phyloP scores from a whole-genome alignment of 2,797 vertebrate genomes.

The Meriones psammophilus region DNA sequence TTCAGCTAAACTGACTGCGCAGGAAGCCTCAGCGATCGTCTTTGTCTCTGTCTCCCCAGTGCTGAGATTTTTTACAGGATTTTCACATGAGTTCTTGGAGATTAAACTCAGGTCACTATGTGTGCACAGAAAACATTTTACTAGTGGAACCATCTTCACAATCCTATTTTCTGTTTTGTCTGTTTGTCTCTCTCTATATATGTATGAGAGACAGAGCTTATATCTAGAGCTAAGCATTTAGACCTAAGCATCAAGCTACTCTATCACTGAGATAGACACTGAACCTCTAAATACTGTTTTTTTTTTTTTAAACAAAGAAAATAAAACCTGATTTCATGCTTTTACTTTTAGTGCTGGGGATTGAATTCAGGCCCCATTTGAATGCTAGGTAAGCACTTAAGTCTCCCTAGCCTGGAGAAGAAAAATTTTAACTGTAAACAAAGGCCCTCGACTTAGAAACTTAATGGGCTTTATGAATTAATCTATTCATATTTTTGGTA shows the following conservation, averaged over 20 bases:
- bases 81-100: not conserved
- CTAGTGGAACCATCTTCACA: not conserved
- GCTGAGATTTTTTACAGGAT: too few species aligned
- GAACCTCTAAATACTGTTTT: not conserved
- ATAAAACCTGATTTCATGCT: not conserved
- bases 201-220: not conserved
- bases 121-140: not conserved
- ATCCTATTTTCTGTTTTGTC: not conserved
- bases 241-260: too few species aligned
- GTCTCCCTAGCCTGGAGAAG: not conserved
- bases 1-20: not conserved
- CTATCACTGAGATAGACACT: too few species aligned
- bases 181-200: too few species aligned
- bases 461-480: not conserved
- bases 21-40: too few species aligned
- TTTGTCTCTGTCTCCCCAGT: not conserved
- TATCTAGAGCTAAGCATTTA: not conserved
- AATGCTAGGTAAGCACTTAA: not conserved
- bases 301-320: constrained; percentile 3
- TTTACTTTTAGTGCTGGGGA: not conserved
- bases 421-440: not conserved
- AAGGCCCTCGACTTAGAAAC: not conserved
- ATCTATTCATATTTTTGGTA: not conserved
- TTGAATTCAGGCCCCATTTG: not conserved
- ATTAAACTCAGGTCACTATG: not conserved